Evolutionary conservation across 2,797 vertebrate genomes (phyloP), one percentile per base, ranked within the genome.

Genomic region (Todus mexicanus): DNA sequence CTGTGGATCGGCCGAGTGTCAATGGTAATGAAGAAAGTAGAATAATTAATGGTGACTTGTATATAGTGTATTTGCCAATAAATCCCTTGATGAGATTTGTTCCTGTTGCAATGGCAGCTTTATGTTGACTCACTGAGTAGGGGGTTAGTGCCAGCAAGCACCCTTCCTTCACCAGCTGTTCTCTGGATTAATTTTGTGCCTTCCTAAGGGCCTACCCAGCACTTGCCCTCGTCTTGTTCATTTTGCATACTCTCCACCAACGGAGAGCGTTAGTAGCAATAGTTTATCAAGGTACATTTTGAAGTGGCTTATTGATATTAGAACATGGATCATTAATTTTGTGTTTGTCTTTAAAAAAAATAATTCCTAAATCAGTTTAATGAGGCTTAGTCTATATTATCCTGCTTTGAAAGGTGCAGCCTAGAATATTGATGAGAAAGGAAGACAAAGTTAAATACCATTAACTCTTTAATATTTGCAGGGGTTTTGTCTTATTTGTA

Each of bases 251-350:
- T 16, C 26, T 66, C 25, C 40, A 64, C 11, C 29, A 45, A 37
- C 3, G 16, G 18, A 29, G 48, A 21, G 54, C 81, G 81, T 89
- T 29, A 64, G 45, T 56, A 80, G 60, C 40, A 33, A 35, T 60
- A 84, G 48, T 76, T 88, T 68, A 73, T 59, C 74, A 73, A 33
- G 29, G 53, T 61, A 37, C 20, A 8, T 79, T 89, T 68, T 68
- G 26, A 77, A 86, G 48, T 29, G 45, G 22, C 53, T 87, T 94
- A 79, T 64, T 93, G 60, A 56, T 92, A 59, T 43, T 64, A 69
- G 37, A 61, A 13, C 22, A 84, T 25, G 72, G 64, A 47, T 92
- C 81, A 80, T 93, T 94, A 95, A 82, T 92, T 96, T 82, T 82
- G 68, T 29, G 19, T 90, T 84, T 91, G 79, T 66, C 86, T 91